Evolutionary conservation across 2,888 invertebrate species (phyloP).

Genomic region (Andrena flavipes): DNA sequence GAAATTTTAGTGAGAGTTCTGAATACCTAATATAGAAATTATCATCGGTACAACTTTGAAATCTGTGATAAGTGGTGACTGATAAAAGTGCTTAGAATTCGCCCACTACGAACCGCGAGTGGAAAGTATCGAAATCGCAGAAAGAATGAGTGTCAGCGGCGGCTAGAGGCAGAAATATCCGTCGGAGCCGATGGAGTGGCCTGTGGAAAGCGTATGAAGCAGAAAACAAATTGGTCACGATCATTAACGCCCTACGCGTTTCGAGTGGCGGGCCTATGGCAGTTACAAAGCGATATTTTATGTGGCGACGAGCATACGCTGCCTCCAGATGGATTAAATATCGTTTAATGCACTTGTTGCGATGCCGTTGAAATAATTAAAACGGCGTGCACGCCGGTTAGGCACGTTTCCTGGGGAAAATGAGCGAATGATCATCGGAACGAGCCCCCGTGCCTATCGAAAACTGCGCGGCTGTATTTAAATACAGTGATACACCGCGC

Average conservation of each 20-base stretch:
- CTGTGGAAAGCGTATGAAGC: constrained; percentile 75
- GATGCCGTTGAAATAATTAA: constrained; percentile 54
- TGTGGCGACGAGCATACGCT: constrained; percentile 14
- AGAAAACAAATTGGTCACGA: constrained; percentile 79
- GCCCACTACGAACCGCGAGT: too few relatives aligned
- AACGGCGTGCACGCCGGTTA: constrained; percentile 21
- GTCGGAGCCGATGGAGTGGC: constrained; percentile 49
- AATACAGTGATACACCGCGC: neutral
- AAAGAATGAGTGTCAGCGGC: constrained; percentile 39
- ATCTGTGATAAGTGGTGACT: too few relatives aligned
- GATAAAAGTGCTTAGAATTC: too few relatives aligned
- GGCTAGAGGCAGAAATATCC: constrained; percentile 50
- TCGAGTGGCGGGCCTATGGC: constrained; percentile 52
- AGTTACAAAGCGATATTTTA: constrained; percentile 66
- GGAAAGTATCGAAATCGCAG: constrained; percentile 2
- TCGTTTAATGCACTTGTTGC: constrained; percentile 62
- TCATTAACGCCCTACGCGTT: constrained; percentile 72
- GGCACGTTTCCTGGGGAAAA: constrained; percentile 37
- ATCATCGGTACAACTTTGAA: too few relatives aligned
- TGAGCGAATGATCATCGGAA: constrained; percentile 22
- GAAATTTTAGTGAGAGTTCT: too few relatives aligned
- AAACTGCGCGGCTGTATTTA: neutral
- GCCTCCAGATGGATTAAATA: constrained; percentile 56
- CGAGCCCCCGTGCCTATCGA: neutral
- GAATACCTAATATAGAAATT: too few relatives aligned